These are phyloP conservation scores for Drosophila seguyi DNA, from an alignment of 1,140 invertebrate species.

Conservation along the genomic window DNA sequence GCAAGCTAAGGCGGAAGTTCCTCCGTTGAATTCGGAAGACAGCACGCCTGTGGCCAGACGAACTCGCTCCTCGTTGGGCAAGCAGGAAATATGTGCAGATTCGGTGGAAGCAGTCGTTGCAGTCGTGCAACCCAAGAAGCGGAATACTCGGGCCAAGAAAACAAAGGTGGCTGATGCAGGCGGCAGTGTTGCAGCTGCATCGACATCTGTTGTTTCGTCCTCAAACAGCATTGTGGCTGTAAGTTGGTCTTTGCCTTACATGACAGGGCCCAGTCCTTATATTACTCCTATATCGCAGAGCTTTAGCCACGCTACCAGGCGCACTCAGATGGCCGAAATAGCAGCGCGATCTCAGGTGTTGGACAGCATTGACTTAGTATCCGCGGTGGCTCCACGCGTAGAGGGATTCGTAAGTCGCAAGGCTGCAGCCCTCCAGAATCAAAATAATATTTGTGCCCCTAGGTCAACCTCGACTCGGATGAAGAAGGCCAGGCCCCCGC, in stretches of 20 bases:
- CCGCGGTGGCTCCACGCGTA: conserved; percentile 57
- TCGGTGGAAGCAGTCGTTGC: neutral
- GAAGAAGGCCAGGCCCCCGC: conserved; percentile 21
- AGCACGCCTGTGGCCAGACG: conserved; percentile 54
- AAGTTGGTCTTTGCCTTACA: neutral
- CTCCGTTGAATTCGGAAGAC: neutral
- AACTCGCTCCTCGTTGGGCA: conserved; percentile 48
- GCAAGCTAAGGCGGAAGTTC: neutral
- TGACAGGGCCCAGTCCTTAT: neutral
- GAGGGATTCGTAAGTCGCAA: conserved; percentile 67
- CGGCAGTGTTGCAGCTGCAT: neutral
- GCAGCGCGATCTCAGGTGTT: conserved; percentile 54
- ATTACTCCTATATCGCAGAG: neutral
- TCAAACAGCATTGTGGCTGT: conserved; percentile 7
- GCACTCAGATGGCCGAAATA: conserved; percentile 39
- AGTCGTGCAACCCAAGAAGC: neutral
- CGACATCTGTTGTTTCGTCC: conserved; percentile 5
- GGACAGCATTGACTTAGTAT: conserved; percentile 67
- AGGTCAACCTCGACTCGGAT: conserved; percentile 73
- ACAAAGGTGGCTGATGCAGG: neutral
- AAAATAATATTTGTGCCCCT: neutral
- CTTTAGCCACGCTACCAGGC: conserved; percentile 8
- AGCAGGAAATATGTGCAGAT: neutral
- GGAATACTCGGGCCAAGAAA: neutral
- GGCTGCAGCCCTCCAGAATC: neutral